These are phyloP conservation scores for Caenorhabditis inopinata DNA, from an alignment of 1,140 invertebrate species.

Conservation along the genomic window DNA sequence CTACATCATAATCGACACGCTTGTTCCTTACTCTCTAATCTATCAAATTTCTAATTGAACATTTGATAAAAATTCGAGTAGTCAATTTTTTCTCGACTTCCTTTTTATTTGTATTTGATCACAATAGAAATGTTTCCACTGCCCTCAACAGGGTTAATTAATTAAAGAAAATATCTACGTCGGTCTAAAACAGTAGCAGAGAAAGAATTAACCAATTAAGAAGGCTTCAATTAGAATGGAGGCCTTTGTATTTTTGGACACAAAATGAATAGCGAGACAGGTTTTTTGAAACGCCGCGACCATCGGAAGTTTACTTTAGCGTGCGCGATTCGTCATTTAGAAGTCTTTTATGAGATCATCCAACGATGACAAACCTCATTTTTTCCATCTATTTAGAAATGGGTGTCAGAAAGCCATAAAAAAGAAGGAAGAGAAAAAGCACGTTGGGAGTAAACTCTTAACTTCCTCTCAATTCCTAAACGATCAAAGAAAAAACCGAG, in stretches of 20 bases:
- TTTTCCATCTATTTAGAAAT: background rate
- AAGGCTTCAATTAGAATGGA: constrained; percentile 24
- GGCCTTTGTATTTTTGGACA: too few species aligned
- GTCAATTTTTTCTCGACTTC: background rate
- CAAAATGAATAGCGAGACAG: constrained; percentile 7
- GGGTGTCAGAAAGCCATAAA: constrained; percentile 18
- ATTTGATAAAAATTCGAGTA: background rate
- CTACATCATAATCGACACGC: too few species aligned
- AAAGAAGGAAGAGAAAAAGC: background rate
- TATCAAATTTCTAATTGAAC: too few species aligned
- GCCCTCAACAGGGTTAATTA: too few species aligned
- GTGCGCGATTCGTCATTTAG: background rate
- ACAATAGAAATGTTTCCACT: too few species aligned
- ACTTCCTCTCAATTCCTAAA: too few species aligned
- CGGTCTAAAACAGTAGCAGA: background rate
- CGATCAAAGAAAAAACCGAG: too few species aligned
- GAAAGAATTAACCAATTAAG: background rate
- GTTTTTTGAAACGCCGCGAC: constrained; percentile 16
- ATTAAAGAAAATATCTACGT: background rate
- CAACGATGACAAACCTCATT: background rate
- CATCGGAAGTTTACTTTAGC: constrained; percentile 31
- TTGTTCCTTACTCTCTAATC: too few species aligned
- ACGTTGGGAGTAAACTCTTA: too few species aligned
- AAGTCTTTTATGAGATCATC: background rate
- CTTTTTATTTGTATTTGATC: too few species aligned